Base-by-base conservation (phyloP, 92 coral and sea anemone species). In the Palythoa caribaeorum region DNA sequence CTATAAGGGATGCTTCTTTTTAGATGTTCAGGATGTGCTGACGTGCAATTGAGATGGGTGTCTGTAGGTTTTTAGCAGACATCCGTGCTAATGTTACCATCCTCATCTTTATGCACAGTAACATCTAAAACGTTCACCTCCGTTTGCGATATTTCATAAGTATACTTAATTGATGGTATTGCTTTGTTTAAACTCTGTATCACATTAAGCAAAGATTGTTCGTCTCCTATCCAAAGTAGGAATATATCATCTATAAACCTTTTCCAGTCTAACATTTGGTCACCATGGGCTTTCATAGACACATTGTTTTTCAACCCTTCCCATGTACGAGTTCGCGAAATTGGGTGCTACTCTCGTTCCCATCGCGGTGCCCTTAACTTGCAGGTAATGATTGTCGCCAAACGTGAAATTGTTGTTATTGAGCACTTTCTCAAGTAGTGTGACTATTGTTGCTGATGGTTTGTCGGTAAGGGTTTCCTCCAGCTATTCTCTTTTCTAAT, bases 261-360 rank as follows among this genome's bases (percentile, higher is more conserved):
- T 28, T 28, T 28, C 28, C 0, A 28, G 28, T 28, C 28, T 28
- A 28, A 28, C 28, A 28, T 28, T 50, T 36, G 88, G 69, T 50
- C 28, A 28, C 28, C 28, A 71, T 70, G 73, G 79, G 51, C 79
- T 84, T 48, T 80, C 78, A 79, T 79, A 76, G 16, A 88, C 84
- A 79, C 48, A 76, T 70, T 65, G 83, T n/a, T 79, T 87, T 79
- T 88, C 86, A 20, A 79, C 68, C 53, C 79, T 73, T 62, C 90
- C 90, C 86, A 88, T 68, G 66, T 83, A 89, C 38, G 76, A 36
- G 66, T 83, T 89, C 15, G 84, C 92, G 52, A 54, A 89, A 54
- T 28, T 28, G 28, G 28, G 28, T 28, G 28, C 28, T 28, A 28
- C 28, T 28, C 28, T 28, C 28, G 28, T 28, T 28, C 28, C 28